Conservation (phyloP, 2,888 invertebrate genomes). For the Drosophila koepferae region DNA sequence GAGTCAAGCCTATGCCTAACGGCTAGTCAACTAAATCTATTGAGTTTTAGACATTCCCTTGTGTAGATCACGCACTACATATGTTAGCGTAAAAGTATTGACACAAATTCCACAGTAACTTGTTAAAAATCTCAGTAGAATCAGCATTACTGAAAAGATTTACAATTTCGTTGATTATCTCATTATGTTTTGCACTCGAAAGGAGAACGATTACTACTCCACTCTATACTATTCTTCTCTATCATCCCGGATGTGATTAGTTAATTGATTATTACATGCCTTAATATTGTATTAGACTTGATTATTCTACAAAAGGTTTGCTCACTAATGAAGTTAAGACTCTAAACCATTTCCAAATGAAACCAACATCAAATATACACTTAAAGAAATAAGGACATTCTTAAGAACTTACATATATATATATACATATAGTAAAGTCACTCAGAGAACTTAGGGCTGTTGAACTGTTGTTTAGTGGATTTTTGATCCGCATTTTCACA, state of each 20-base stretch:
- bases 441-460: conserved; percentile 79
- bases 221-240: conserved; percentile 7
- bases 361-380: conserved; percentile 28
- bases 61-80: conserved; percentile 42
- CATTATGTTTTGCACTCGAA: conserved; percentile 26
- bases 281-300: conserved; percentile 47
- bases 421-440: conserved; percentile 60
- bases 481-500: conserved; percentile 61
- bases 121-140: conserved; percentile 48
- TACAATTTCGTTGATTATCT: conserved; percentile 31
- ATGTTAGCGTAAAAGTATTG: conserved; percentile 59
- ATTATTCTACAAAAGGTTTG: conserved; percentile 46
- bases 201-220: conserved; percentile 38
- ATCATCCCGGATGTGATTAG: conserved; percentile 18
- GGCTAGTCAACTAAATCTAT: conserved; percentile 18
- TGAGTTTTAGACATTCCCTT: conserved; percentile 56
- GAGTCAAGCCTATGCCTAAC: conserved; percentile 5
- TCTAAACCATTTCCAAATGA: conserved; percentile 51
- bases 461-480: conserved; percentile 73
- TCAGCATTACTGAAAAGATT: conserved; percentile 14
- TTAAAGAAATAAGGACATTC: conserved; percentile 33
- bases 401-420: conserved; percentile 3
- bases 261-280: conserved; percentile 27
- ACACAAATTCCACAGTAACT: conserved; percentile 40
- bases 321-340: conserved; percentile 24